phyloP scores from a whole-genome alignment of 1,140 invertebrate genomes.

The Drosophila persimilis region DNA sequence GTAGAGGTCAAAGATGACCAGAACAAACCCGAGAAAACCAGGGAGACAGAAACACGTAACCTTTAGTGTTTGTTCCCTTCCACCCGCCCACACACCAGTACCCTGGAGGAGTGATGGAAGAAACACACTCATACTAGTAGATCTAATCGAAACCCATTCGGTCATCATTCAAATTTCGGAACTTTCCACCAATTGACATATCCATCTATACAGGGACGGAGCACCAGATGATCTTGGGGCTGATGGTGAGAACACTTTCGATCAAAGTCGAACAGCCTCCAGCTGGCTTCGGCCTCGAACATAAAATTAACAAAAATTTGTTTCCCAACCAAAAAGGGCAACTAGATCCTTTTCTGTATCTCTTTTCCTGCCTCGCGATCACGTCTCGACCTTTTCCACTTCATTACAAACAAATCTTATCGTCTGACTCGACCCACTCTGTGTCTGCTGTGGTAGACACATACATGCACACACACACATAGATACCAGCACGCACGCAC shows the following conservation, averaged over 20 bases:
- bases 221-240: no score
- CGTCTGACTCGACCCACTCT: slow-evolving; percentile 5
- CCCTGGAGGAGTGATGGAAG: no score
- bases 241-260: slow-evolving; percentile 46
- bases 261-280: slow-evolving; percentile 54
- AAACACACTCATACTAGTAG: not conserved
- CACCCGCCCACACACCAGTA: slow-evolving; percentile 35
- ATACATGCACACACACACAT: slow-evolving; percentile 6
- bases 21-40: slow-evolving; percentile 16
- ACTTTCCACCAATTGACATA: slow-evolving; percentile 46
- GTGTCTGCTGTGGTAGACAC: slow-evolving; percentile 3
- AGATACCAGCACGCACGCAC: slow-evolving; percentile 23
- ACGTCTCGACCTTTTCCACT: slow-evolving; percentile 54
- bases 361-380: slow-evolving; percentile 31
- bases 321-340: slow-evolving; percentile 22
- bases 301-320: slow-evolving; percentile 60
- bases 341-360: slow-evolving; percentile 42
- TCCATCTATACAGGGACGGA: not conserved
- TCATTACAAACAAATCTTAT: slow-evolving; percentile 64
- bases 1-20: slow-evolving; percentile 46
- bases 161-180: slow-evolving; percentile 55
- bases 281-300: slow-evolving; percentile 33
- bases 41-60: slow-evolving; percentile 7
- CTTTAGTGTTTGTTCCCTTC: not conserved
- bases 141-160: slow-evolving; percentile 26